Base-by-base conservation (phyloP, 2,797 vertebrate species). In the Miichthys miiuy region DNA sequence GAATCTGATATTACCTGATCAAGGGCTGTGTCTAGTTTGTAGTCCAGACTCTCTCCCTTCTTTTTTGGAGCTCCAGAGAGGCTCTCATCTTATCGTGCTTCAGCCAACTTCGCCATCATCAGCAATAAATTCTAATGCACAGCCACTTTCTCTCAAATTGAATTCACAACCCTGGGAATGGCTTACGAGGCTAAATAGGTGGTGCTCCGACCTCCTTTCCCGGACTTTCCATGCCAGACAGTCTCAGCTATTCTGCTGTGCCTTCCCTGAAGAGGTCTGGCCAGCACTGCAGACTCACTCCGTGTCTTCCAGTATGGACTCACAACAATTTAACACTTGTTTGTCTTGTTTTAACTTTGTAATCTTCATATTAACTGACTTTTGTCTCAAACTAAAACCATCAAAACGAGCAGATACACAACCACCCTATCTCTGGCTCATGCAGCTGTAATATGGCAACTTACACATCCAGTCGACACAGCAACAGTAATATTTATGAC, bases 1-100 rank as follows among this genome's bases (percentile, higher is more conserved):
- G 62, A 74, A 82, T 82, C 46, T 3, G 1, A 52, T 66, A 69
- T 75, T 60, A 73, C 42, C 72, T 56, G 5, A 68, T 54, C 47
- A 77, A 80, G 66, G 44, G 58, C 54, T 57, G 9, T 14, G 30
- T 25, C 46, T 30, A 56, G 21, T 74, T 72, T 68, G 48, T 58
- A 79, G 62, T 68, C 64, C 5, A 27, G 46, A 16, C 54, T 63
- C 10, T 62, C 47, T 46, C 42, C 34, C n/a, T 67, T 8, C 68
- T 66, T 30, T 27, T 30, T 30, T 73, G 46, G 52, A 51, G 47
- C 23, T 58, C 21, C 20, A 23, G 51, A 18, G 16, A 47, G 55
- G 52, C 13, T 52, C 38, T 63, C 42, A 58, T 18, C 30, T 77
- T 50, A 20, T 23, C 18, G 0, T 13, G 57, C 64, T 52, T 46